Evolutionary conservation across 2,113 vertebrate genomes (phyloP), one percentile per base, ranked within the genome.

Genomic region (Rhizomys pruinosus): DNA sequence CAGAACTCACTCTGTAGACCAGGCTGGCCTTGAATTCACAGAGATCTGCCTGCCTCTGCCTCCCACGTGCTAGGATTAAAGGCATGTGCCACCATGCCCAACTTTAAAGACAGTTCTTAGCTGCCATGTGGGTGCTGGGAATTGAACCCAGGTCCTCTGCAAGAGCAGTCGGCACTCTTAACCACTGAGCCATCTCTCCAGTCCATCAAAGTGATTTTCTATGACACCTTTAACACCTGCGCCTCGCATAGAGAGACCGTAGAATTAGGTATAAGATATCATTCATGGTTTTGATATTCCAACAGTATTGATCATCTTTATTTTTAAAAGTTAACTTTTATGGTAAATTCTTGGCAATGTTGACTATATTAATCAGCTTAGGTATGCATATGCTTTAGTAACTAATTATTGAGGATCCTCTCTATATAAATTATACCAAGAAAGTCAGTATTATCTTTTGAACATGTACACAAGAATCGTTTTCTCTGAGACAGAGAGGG

Each of bases 381-480:
- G 20, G 29, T 32, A 32, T 32, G 39, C 29, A 87, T 34, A 59
- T 87, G 5, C 12, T 20, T 8, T 6, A 8, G 63, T 71, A 77
- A 55, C 25, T 82, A 77, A 69, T 20, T 71, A 47, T 17, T 10
- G 66, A 74, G 19, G 39, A 59, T 37, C 11, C 9, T 5, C 32
- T 37, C 2, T 80, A 16, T 90, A 57, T 87, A 77, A 82, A 91
- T 88, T 84, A 84, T 78, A 63, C 22, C 22, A 64, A 84, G 61
- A 77, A n/a, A 84, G n/a, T 61, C 37, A 55, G 17, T 84, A 29
- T 85, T 22, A 32, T 25, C 7, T 69, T 11, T 47, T 76, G 13
- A 68, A 34, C 37, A 5, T 29, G 11, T 59, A 74, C 47, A 10
- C 13, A 37, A 66, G 77, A 87, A 47, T 81, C 11, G 20, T 86